Percentiles rank a stretch among this genome's conserved stretches.
phyloP scores from a whole-genome alignment of 2,888 invertebrate species.

The Arctia plantaginis region DNA sequence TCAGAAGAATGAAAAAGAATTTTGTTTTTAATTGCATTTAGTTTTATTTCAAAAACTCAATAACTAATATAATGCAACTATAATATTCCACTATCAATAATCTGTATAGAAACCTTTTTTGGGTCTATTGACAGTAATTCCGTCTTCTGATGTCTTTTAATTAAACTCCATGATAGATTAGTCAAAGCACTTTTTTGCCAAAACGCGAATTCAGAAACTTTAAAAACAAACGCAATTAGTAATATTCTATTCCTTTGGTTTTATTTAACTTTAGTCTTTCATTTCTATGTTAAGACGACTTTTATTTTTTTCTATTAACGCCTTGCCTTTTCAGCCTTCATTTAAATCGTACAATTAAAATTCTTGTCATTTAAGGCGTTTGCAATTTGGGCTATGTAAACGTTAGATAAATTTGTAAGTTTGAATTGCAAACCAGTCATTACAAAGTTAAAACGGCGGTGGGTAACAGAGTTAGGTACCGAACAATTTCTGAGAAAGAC shows the following conservation, averaged over 20 bases:
- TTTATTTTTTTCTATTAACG: constrained; percentile 47
- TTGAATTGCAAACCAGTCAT: neutral
- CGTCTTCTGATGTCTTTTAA: constrained; percentile 37
- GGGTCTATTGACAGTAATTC: neutral
- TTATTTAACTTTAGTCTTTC: constrained; percentile 51
- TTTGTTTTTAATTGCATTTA: neutral
- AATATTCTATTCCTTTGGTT: constrained; percentile 47
- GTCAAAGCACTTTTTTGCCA: constrained; percentile 39
- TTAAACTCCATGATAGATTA: constrained; percentile 50
- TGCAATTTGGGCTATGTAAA: neutral
- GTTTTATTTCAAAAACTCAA: neutral
- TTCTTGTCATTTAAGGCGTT: constrained; percentile 24
- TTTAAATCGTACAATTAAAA: constrained; percentile 29
- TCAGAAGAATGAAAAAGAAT: too few relatives aligned
- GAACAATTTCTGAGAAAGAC: neutral
- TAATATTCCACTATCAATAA: neutral
- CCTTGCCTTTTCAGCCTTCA: constrained; percentile 25
- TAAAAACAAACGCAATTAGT: constrained; percentile 55
- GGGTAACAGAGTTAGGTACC: neutral
- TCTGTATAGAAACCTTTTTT: neutral
- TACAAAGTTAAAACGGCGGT: neutral
- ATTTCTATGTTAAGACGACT: constrained; percentile 47
- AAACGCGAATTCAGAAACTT: constrained; percentile 44
- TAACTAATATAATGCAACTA: neutral
- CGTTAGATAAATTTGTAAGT: neutral